These are phyloP conservation scores for Mus spicilegus DNA, from an alignment of 2,113 vertebrate species.

Conservation along the genomic window DNA sequence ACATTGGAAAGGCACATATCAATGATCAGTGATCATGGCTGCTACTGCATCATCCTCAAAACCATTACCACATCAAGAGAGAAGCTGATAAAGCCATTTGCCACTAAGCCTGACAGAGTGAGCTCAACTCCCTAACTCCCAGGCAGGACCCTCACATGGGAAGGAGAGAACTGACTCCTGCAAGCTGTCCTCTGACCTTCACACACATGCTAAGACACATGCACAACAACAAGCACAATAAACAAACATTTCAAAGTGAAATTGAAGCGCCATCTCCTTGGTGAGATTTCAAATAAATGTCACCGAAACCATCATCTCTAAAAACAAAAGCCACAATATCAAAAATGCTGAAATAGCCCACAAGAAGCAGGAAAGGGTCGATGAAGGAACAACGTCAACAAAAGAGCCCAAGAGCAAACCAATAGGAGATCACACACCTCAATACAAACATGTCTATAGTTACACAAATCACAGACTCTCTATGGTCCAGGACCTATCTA, in stretches of 20 bases:
- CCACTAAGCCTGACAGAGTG: not conserved
- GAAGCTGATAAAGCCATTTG: not conserved
- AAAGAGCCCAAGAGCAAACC: not conserved
- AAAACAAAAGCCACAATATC: constrained; percentile 23
- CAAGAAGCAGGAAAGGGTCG: constrained; percentile 6
- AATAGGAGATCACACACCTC: not conserved
- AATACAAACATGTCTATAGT: not conserved
- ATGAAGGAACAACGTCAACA: not conserved
- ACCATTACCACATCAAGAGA: not conserved
- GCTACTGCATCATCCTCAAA: not conserved
- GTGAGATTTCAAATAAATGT: constrained; percentile 9
- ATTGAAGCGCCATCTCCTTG: constrained; percentile 23
- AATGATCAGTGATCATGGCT: not conserved
- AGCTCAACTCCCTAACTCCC: not conserved
- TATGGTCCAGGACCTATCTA: too few relatives aligned
- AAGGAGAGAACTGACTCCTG: not conserved
- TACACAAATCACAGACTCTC: not conserved
- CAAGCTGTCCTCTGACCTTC: not conserved
- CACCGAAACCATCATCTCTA: not conserved
- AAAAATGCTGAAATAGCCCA: constrained; percentile 1
- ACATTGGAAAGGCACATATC: not conserved
- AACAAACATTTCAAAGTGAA: not conserved
- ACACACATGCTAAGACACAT: not conserved
- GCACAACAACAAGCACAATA: not conserved
- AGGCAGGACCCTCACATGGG: not conserved